Conservation (phyloP, 2,888 invertebrate genomes). For the Drosophila lutescens region DNA sequence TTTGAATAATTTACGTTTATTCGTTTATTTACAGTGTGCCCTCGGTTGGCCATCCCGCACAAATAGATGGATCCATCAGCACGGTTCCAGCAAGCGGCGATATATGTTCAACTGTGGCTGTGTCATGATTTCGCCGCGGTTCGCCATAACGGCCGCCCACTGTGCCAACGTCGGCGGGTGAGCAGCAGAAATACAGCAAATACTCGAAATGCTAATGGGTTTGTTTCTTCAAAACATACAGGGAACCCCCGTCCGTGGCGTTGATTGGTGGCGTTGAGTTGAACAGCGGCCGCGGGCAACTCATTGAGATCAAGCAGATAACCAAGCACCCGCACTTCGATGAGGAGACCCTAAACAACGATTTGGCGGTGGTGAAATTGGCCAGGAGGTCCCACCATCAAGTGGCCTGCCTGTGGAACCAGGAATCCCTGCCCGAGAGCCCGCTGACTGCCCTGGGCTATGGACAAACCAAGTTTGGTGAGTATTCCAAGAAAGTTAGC, state of each 20-base stretch:
- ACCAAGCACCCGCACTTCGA: conserved; percentile 43
- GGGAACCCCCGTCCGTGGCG: conserved; percentile 46
- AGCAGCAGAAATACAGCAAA: conserved; percentile 4
- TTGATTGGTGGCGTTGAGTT: conserved; percentile 45
- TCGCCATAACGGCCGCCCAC: conserved; percentile 51
- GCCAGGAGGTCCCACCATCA: conserved; percentile 11
- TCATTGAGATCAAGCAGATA: conserved; percentile 26
- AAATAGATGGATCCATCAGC: conserved; percentile 8
- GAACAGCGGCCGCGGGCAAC: conserved; percentile 28
- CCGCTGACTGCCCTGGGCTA: conserved; percentile 42
- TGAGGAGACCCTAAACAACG: conserved; percentile 22
- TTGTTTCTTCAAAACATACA: conserved; percentile 9
- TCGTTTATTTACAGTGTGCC: conserved; percentile 30
- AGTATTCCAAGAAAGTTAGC: neutral
- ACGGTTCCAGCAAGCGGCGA: conserved; percentile 1
- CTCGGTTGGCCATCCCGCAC: conserved; percentile 37
- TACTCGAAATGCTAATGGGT: conserved; percentile 28
- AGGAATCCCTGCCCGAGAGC: conserved; percentile 22
- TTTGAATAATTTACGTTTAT: neutral
- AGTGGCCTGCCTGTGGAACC: conserved; percentile 37
- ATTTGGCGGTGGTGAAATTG: conserved; percentile 37
- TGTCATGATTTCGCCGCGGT: conserved; percentile 33
- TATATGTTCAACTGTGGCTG: conserved; percentile 47
- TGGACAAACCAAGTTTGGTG: conserved; percentile 44
- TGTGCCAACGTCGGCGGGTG: conserved; percentile 47